Base-by-base conservation (phyloP, 2,888 invertebrate species). In the Pinctada fucata region DNA sequence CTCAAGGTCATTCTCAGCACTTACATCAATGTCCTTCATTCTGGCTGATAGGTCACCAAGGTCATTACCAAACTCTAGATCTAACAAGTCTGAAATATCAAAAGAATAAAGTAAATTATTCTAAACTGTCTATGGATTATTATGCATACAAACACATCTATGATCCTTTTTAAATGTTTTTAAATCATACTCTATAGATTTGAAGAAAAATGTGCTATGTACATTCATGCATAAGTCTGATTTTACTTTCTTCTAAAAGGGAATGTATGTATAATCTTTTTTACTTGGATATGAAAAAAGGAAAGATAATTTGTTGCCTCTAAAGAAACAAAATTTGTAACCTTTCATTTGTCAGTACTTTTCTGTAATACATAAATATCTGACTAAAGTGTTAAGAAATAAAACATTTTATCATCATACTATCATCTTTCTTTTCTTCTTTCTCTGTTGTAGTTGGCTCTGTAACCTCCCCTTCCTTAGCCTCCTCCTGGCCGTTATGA, bases 1-100 rank as follows among this genome's bases (percentile, higher is more conserved):
- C 49, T 71, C 75, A 8, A 77, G 48, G 16, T 77, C 75, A 0
- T 82, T 65, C 73, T 84, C 78, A 50, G 76, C 76, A n/a, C 72
- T 80, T 1, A 86, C 78, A 67, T 88, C 86, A 65, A 87, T 63
- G 47, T 86, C 86, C 48, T 80, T 72, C 63, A 87, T 85, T 45
- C 87, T 82, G 2, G 84, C 87, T 2, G 87, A 81, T 48, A 88
- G 75, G 72, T 88, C 88, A 75, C 83, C 85, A 51, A 81, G 72
- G 13, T 75, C 75, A 3, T 76, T 72, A 65, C 75, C 64, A 31
- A 80, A 68, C 64, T 79, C 79, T 10, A 58, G 6, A 58, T 58
- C 58, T 13, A 58, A 13, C 6, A 58, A 6, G 58, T 58, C 58
- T 58, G 58, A 58, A 58, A 58, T 58, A 58, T 13, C 6, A 13